These are phyloP conservation scores for Diplosoma virens DNA, from an alignment of 23 tunicate genomes.

Conservation along the genomic window DNA sequence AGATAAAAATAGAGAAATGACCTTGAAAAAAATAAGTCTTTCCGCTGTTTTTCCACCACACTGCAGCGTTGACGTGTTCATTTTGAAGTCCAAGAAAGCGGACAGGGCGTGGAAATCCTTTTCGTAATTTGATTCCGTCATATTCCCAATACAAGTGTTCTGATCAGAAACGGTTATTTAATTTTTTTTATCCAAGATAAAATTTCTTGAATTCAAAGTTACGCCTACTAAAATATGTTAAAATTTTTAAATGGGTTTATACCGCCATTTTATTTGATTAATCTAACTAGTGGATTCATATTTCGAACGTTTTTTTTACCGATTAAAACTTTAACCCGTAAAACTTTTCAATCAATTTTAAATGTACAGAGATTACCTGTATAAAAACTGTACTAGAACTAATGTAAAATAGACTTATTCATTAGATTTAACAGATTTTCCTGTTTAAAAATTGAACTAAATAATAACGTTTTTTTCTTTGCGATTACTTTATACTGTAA, in stretches of 20 bases:
- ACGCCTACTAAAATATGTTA: too few species aligned
- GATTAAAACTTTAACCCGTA: neutral
- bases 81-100: constrained; percentile 61
- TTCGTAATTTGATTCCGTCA: constrained; percentile 35
- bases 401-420: too few species aligned
- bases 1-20: too few species aligned
- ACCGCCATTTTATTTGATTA: too few species aligned
- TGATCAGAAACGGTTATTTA: neutral
- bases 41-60: constrained; percentile 70
- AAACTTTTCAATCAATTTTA: neutral
- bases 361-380: neutral
- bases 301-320: too few species aligned
- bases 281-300: too few species aligned
- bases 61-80: constrained; percentile 69
- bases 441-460: too few species aligned
- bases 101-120: constrained; percentile 46
- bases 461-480: too few species aligned
- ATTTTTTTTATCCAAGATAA: neutral
- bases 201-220: neutral
- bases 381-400: too few species aligned
- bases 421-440: too few species aligned
- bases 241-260: too few species aligned
- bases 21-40: constrained; percentile 83
- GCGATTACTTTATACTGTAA: too few species aligned
- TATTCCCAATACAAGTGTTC: constrained; percentile 66